phyloP scores from a whole-genome alignment of 2,888 invertebrate genomes.

The Ashinkailepas kermadecensis region DNA sequence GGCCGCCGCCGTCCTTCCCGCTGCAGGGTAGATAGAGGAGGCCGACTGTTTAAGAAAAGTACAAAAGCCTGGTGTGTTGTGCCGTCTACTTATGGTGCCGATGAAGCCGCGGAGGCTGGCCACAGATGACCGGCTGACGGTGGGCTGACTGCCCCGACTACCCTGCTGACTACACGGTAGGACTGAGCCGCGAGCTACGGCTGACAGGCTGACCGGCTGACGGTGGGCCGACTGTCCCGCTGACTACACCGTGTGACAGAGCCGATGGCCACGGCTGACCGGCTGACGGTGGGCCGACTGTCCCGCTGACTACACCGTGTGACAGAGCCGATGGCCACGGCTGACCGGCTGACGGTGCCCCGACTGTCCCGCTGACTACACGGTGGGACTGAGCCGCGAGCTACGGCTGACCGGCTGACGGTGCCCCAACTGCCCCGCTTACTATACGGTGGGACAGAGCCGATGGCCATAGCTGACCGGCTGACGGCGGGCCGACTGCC shows the following conservation, averaged over 20 bases:
- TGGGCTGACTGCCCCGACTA: too few species aligned
- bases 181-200: background rate
- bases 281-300: too few species aligned
- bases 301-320: background rate
- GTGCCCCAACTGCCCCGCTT: too few species aligned
- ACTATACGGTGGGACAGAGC: background rate
- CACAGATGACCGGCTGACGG: background rate
- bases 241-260: background rate
- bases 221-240: too few species aligned
- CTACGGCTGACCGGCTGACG: background rate
- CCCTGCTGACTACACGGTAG: too few species aligned
- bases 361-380: background rate
- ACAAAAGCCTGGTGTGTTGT: background rate
- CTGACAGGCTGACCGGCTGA: background rate
- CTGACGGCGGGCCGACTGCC: too few species aligned
- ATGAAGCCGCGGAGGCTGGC: background rate
- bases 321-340: background rate
- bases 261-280: background rate
- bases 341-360: too few species aligned
- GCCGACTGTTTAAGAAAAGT: constrained; percentile 9
- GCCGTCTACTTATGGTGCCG: background rate
- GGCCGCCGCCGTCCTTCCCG: too few species aligned
- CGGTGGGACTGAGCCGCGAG: background rate
- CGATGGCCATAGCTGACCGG: background rate
- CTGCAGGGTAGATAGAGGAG: background rate